phyloP scores from a whole-genome alignment of 37 sponge, comb jelly and placozoan species.

The Ephydatia muelleri region DNA sequence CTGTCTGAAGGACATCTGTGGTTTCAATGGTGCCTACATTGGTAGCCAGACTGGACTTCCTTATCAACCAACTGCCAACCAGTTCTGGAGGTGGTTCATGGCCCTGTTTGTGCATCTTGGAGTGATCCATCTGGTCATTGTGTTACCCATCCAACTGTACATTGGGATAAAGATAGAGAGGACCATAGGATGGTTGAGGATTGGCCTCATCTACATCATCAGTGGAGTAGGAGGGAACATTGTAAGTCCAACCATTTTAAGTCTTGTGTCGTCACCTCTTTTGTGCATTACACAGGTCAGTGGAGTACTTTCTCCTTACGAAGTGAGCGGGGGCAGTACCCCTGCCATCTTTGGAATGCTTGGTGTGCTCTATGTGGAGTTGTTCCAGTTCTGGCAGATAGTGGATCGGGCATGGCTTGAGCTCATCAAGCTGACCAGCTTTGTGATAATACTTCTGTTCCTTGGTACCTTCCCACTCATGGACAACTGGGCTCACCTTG shows the following conservation, averaged over 20 bases:
- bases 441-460: constrained; percentile 59
- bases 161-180: constrained; percentile 92
- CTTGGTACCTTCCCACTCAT: constrained; percentile 91
- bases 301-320: constrained; percentile 90
- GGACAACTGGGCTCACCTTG: constrained; percentile 88
- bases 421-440: constrained; percentile 69
- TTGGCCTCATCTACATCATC: constrained; percentile 87
- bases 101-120: constrained; percentile 89
- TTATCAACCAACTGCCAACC: constrained; percentile 64
- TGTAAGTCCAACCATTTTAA: constrained; percentile 33
- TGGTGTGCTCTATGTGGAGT: constrained; percentile 89
- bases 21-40: constrained; percentile 68
- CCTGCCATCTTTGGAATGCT: constrained; percentile 89
- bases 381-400: constrained; percentile 91
- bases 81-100: constrained; percentile 84
- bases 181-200: constrained; percentile 89
- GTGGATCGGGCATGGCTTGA: constrained; percentile 77
- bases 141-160: constrained; percentile 77
- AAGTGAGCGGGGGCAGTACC: constrained; percentile 78
- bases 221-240: constrained; percentile 93
- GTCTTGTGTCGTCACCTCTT: not conserved
- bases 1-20: constrained; percentile 87
- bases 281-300: constrained; percentile 50
- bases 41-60: constrained; percentile 13
- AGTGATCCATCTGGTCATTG: constrained; percentile 71